These are phyloP conservation scores for Dioctria rufipes DNA, from an alignment of 2,888 invertebrate genomes.

Conservation along the genomic window DNA sequence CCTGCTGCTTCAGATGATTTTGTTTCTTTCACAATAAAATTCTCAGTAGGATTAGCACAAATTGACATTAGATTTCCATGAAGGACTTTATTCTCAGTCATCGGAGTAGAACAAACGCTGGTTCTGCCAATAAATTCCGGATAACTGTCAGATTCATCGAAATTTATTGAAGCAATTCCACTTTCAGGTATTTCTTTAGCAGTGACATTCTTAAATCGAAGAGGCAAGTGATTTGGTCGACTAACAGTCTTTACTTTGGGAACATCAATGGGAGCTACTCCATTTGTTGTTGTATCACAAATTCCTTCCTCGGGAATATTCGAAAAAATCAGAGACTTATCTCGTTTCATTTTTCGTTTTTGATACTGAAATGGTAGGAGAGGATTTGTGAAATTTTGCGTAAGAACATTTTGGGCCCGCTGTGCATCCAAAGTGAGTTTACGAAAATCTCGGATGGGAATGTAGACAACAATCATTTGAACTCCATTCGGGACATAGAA, in stretches of 20 bases:
- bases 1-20: slow-evolving; percentile 19
- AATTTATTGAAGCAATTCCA: slow-evolving; percentile 72
- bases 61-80: slow-evolving; percentile 83
- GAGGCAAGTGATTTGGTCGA: slow-evolving; percentile 75
- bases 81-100: slow-evolving; percentile 83
- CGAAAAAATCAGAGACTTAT: slow-evolving; percentile 85
- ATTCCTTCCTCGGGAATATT: slow-evolving; percentile 85
- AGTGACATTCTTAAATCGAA: slow-evolving; percentile 73
- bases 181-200: slow-evolving; percentile 70
- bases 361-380: slow-evolving; percentile 66
- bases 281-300: slow-evolving; percentile 42
- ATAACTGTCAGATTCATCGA: slow-evolving; percentile 74
- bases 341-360: slow-evolving; percentile 79
- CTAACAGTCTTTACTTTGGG: slow-evolving; percentile 63
- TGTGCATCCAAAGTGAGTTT: slow-evolving; percentile 72
- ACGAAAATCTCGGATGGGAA: slow-evolving; percentile 77
- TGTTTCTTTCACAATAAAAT: slow-evolving; percentile 57
- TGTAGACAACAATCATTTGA: slow-evolving; percentile 84
- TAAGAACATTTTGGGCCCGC: slow-evolving; percentile 70
- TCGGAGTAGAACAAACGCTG: slow-evolving; percentile 84
- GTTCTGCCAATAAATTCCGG: slow-evolving; percentile 79
- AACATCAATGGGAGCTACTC: slow-evolving; percentile 28
- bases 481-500: slow-evolving; percentile 87
- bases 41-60: slow-evolving; percentile 77
- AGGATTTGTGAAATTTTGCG: slow-evolving; percentile 63